These are phyloP conservation scores for Jaculus jaculus DNA, from an alignment of 2,113 vertebrate species.

Conservation along the genomic window DNA sequence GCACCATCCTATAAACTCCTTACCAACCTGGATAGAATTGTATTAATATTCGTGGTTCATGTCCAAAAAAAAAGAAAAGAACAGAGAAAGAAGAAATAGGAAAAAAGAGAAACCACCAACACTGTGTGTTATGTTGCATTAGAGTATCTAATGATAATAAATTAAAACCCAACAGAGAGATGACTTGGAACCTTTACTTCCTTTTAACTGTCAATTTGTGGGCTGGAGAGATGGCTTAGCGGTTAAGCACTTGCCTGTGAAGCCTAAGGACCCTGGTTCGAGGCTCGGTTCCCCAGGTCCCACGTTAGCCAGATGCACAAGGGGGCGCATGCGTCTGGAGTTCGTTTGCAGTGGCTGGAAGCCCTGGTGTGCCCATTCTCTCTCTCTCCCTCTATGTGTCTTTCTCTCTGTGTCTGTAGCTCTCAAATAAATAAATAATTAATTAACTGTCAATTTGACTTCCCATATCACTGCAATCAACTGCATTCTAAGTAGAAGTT, in stretches of 20 bases:
- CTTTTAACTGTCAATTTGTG: slow-evolving; percentile 79
- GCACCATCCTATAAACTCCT: slow-evolving; percentile 44
- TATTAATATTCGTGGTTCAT: slow-evolving; percentile 67
- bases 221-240: too few species aligned
- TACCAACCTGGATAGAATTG: slow-evolving; percentile 34
- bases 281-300: too few species aligned
- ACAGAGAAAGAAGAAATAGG: neutral
- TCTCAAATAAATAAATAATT: too few species aligned
- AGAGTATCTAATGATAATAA: slow-evolving; percentile 79
- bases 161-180: slow-evolving; percentile 80
- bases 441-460: slow-evolving; percentile 80
- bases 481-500: slow-evolving; percentile 79
- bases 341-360: too few species aligned
- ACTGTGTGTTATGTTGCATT: slow-evolving; percentile 53
- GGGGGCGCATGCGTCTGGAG: too few species aligned
- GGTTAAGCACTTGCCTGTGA: too few species aligned
- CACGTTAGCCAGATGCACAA: too few species aligned
- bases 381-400: too few species aligned
- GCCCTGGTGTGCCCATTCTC: too few species aligned
- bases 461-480: slow-evolving; percentile 80
- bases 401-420: too few species aligned
- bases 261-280: too few species aligned
- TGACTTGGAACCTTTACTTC: slow-evolving; percentile 78
- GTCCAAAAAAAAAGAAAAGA: neutral
- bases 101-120: neutral